Evolutionary conservation across 2,888 invertebrate genomes (phyloP).

Genomic region (Diloba caeruleocephala): DNA sequence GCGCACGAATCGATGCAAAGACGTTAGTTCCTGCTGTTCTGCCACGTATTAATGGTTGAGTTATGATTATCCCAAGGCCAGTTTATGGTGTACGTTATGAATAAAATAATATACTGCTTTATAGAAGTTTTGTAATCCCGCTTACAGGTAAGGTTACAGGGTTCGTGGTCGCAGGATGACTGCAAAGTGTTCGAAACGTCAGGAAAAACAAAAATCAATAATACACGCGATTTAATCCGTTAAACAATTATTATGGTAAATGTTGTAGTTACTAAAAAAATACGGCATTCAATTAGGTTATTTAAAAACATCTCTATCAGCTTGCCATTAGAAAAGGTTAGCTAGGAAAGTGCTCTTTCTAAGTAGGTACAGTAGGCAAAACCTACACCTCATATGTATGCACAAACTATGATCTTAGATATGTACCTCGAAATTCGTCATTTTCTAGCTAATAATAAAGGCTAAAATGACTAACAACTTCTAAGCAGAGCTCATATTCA

Average conservation of each 20-base stretch:
- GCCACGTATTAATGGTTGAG: constrained; percentile 25
- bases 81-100: constrained; percentile 2
- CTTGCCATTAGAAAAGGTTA: constrained; percentile 19
- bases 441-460: constrained; percentile 30
- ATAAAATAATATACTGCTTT: too few species aligned
- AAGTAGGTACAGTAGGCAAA: constrained; percentile 1
- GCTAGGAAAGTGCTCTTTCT: constrained; percentile 23
- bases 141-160: too few species aligned
- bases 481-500: constrained; percentile 5
- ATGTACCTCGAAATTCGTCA: constrained; percentile 26
- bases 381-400: constrained; percentile 17
- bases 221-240: too few species aligned
- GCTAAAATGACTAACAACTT: constrained; percentile 27
- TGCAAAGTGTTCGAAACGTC: too few species aligned
- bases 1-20: constrained; percentile 54
- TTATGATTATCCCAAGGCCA: constrained; percentile 8
- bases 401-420: neutral
- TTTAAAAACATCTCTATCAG: too few species aligned
- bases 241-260: too few species aligned
- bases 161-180: too few species aligned
- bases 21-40: constrained; percentile 36
- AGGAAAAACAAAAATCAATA: too few species aligned
- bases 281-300: too few species aligned
- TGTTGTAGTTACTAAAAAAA: too few species aligned
- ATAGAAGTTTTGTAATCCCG: too few species aligned